Conservation (phyloP, 2,888 invertebrate genomes). For the Rambutsinella grinnellia region DNA sequence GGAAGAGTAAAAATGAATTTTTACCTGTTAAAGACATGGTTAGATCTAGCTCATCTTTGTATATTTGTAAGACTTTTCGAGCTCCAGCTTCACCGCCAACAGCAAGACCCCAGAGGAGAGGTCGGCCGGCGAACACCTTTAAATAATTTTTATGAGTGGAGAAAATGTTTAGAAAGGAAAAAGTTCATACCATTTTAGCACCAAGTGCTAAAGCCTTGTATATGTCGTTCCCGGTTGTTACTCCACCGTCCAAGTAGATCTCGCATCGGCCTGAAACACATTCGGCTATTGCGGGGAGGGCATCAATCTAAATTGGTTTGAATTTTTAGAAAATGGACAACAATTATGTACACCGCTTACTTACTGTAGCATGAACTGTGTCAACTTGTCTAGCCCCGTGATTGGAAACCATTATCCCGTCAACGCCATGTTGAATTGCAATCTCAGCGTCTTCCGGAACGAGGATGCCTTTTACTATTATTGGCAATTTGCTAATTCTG, state of each 20-base stretch:
- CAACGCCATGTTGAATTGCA: slow-evolving; percentile 80
- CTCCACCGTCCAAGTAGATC: slow-evolving; percentile 89
- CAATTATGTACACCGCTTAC: slow-evolving; percentile 46
- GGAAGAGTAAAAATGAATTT: not conserved
- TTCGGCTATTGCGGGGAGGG: slow-evolving; percentile 77
- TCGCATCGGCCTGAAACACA: slow-evolving; percentile 80
- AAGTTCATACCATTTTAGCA: slow-evolving; percentile 80
- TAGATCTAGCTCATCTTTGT: slow-evolving; percentile 82
- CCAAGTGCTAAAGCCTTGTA: slow-evolving; percentile 92
- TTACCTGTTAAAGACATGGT: slow-evolving; percentile 83
- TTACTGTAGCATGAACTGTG: slow-evolving; percentile 84
- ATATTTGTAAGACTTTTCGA: slow-evolving; percentile 78
- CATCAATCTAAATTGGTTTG: slow-evolving; percentile 29
- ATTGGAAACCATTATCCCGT: slow-evolving; percentile 90
- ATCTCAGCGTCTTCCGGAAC: slow-evolving; percentile 87
- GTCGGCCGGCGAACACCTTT: slow-evolving; percentile 86
- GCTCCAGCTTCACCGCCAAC: slow-evolving; percentile 85
- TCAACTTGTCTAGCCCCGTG: slow-evolving; percentile 94
- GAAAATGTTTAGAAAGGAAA: not conserved
- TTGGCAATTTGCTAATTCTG: slow-evolving; percentile 80
- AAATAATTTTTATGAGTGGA: slow-evolving; percentile 33
- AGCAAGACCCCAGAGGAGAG: slow-evolving; percentile 83
- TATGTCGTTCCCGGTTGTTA: slow-evolving; percentile 86
- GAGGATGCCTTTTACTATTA: slow-evolving; percentile 88
- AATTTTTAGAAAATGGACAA: no score